Conservation (phyloP, 2,113 vertebrate genomes). For the Megaleporinus macrocephalus region DNA sequence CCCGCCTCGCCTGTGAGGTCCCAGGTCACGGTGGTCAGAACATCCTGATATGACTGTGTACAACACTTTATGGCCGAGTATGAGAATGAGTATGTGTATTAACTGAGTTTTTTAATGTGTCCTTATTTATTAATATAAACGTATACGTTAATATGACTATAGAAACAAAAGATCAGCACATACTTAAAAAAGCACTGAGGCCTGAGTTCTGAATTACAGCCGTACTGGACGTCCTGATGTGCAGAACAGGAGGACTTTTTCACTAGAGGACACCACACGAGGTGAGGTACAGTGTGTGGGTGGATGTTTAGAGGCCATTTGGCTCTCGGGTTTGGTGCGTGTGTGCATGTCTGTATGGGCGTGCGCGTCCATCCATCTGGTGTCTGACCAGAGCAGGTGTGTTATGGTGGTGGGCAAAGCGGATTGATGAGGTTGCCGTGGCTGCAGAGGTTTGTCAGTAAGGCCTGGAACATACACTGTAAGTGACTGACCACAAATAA, state of each 20-base stretch:
- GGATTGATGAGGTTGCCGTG: background rate
- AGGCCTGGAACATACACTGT: background rate
- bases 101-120: too few relatives aligned
- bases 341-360: background rate
- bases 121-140: too few relatives aligned
- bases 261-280: background rate
- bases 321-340: background rate
- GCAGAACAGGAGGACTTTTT: background rate
- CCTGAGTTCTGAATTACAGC: too few relatives aligned
- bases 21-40: too few relatives aligned
- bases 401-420: background rate
- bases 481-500: too few relatives aligned
- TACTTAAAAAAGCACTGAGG: too few relatives aligned
- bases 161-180: too few relatives aligned
- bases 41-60: too few relatives aligned
- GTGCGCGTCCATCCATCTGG: background rate
- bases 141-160: too few relatives aligned
- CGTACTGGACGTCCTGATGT: background rate
- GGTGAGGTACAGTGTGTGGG: background rate
- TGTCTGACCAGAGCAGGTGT: background rate
- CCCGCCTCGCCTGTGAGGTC: too few relatives aligned
- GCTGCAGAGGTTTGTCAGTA: background rate
- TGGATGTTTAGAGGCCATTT: slow-evolving; percentile 4
- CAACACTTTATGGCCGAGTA: too few relatives aligned
- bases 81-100: too few relatives aligned